Evolutionary conservation across 2,888 invertebrate genomes (phyloP).

Genomic region (Eustalomyia histrio): DNA sequence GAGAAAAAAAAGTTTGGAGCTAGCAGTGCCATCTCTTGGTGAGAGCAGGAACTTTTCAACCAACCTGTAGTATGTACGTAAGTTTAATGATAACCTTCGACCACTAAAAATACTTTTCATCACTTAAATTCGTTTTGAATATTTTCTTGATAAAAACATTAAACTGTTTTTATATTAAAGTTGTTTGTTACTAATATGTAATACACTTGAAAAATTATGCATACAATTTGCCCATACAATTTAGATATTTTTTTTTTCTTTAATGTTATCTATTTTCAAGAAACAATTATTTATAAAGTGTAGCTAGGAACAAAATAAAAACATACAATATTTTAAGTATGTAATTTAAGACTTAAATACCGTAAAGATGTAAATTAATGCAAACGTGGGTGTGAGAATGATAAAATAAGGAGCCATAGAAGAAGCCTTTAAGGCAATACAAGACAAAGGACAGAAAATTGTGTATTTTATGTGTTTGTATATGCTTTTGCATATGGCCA

Average conservation of each 20-base stretch:
- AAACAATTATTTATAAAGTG: not conserved
- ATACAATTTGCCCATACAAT: slow-evolving; percentile 44
- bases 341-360: slow-evolving; percentile 46
- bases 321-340: not conserved
- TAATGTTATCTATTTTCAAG: not conserved
- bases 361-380: slow-evolving; percentile 50
- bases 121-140: no score
- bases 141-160: not conserved
- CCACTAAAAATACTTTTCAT: no score
- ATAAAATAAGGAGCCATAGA: slow-evolving; percentile 10
- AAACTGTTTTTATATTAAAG: not conserved
- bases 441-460: slow-evolving; percentile 8
- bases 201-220: slow-evolving; percentile 40
- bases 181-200: slow-evolving; percentile 40
- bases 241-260: slow-evolving; percentile 15
- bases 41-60: no score
- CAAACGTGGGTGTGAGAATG: slow-evolving; percentile 23
- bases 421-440: slow-evolving; percentile 32
- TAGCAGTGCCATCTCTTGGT: no score
- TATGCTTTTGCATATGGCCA: slow-evolving; percentile 10
- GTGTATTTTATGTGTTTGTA: not conserved
- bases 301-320: slow-evolving; percentile 15
- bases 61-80: no score
- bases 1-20: no score
- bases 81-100: no score